These are phyloP conservation scores for Sebastes iracundus DNA, from an alignment of 2,797 vertebrate species.

Conservation along the genomic window DNA sequence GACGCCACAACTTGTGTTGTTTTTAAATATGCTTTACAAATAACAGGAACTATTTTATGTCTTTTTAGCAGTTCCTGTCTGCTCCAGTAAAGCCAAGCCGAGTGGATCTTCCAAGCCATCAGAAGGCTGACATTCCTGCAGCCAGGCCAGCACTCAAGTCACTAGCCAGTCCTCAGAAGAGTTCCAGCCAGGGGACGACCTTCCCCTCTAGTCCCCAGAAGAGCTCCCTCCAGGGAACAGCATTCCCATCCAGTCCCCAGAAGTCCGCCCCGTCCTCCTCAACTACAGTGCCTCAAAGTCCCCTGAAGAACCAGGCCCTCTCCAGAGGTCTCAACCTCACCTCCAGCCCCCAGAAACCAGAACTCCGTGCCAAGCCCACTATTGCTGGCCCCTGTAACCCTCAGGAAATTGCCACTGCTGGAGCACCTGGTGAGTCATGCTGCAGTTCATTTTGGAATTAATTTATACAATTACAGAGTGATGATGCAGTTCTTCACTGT, in stretches of 20 bases:
- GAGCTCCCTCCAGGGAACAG: slow-evolving; percentile 21
- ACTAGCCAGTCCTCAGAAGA: slow-evolving; percentile 46
- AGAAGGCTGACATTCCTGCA: slow-evolving; percentile 57
- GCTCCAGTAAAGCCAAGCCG: slow-evolving; percentile 69
- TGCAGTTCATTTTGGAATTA: background rate
- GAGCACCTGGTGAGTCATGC: slow-evolving; percentile 81
- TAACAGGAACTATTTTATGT: background rate
- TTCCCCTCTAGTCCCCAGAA: slow-evolving; percentile 9
- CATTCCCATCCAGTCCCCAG: slow-evolving; percentile 29
- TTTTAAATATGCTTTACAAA: background rate
- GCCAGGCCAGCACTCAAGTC: slow-evolving; percentile 24
- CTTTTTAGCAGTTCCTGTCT: slow-evolving; percentile 53
- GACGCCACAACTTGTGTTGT: background rate
- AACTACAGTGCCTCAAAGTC: slow-evolving; percentile 60
- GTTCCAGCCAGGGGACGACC: background rate
- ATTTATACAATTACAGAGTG: background rate
- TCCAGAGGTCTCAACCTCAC: slow-evolving; percentile 28
- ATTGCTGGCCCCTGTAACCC: slow-evolving; percentile 33
- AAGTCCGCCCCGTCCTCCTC: slow-evolving; percentile 13
- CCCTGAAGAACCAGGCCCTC: slow-evolving; percentile 70
- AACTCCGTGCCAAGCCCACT: slow-evolving; percentile 63
- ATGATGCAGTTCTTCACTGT: background rate
- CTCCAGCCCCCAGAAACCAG: slow-evolving; percentile 71
- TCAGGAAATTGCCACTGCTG: slow-evolving; percentile 76
- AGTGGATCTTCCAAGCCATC: slow-evolving; percentile 55